These are phyloP conservation scores for Porphyrio hochstetteri DNA, from an alignment of 2,113 vertebrate genomes.

Conservation along the genomic window DNA sequence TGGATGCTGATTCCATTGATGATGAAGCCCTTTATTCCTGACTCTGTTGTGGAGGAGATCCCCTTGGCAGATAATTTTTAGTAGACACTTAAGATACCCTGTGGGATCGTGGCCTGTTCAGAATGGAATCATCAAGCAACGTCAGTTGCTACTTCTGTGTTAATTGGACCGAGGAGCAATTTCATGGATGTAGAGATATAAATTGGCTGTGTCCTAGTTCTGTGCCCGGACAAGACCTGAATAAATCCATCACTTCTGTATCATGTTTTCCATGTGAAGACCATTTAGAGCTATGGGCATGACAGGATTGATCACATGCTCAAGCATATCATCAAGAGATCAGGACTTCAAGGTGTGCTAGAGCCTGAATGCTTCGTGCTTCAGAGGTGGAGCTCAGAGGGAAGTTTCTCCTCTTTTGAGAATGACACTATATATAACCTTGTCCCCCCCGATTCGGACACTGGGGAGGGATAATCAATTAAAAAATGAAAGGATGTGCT, in stretches of 20 bases:
- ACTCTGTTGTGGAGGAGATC: background rate
- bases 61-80: background rate
- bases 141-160: background rate
- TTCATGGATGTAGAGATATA: background rate
- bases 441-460: background rate
- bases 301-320: background rate
- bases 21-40: background rate
- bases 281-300: background rate
- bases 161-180: fast-evolving
- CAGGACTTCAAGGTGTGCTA: background rate
- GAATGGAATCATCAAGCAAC: background rate
- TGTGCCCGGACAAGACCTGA: background rate
- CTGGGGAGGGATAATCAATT: background rate
- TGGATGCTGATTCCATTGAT: background rate
- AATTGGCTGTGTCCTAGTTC: background rate
- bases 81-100: background rate
- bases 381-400: background rate
- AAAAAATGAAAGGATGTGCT: background rate
- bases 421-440: background rate
- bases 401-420: background rate
- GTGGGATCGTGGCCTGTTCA: background rate
- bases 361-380: background rate
- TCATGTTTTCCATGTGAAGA: background rate
- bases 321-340: background rate
- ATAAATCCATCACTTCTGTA: background rate